These are phyloP conservation scores for Eriocheir sinensis DNA, from an alignment of 1,140 invertebrate genomes.

Conservation along the genomic window DNA sequence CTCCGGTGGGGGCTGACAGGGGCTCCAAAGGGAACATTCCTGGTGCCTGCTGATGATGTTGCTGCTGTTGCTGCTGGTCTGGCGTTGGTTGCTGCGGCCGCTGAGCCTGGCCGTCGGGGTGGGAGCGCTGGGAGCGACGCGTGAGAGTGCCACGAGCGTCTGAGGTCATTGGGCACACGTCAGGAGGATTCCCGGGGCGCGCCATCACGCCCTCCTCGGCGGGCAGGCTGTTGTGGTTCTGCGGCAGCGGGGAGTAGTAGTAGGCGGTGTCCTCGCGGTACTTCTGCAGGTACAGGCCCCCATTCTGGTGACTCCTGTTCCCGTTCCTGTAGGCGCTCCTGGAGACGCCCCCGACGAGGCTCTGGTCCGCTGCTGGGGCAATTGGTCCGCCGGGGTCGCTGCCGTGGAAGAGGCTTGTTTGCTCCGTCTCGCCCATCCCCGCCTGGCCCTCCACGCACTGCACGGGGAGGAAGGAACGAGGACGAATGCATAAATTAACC, in stretches of 20 bases:
- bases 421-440: conserved; percentile 40
- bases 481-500: too few species aligned
- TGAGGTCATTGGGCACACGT: conserved; percentile 65
- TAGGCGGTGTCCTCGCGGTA: conserved; percentile 45
- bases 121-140: not conserved
- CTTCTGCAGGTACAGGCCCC: conserved; percentile 53
- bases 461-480: not conserved
- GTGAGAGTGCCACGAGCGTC: not conserved
- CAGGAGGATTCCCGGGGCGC: conserved; percentile 58
- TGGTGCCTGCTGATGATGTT: not conserved
- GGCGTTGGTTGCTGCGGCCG: conserved; percentile 32
- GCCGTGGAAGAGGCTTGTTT: conserved; percentile 44
- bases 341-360: not conserved
- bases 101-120: conserved; percentile 29
- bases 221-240: not conserved
- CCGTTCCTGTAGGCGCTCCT: not conserved
- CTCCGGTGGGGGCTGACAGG: not conserved
- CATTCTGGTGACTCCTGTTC: conserved; percentile 54
- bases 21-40: not conserved
- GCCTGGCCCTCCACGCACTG: conserved; percentile 59
- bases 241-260: conserved; percentile 68
- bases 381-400: not conserved
- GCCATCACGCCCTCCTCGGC: not conserved
- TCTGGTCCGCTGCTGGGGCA: not conserved
- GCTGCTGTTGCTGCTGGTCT: conserved; percentile 33